Percentiles rank a stretch among this genome's conserved stretches.
phyloP scores from a whole-genome alignment of 2,888 invertebrate genomes.

The Syrphus vitripennis region DNA sequence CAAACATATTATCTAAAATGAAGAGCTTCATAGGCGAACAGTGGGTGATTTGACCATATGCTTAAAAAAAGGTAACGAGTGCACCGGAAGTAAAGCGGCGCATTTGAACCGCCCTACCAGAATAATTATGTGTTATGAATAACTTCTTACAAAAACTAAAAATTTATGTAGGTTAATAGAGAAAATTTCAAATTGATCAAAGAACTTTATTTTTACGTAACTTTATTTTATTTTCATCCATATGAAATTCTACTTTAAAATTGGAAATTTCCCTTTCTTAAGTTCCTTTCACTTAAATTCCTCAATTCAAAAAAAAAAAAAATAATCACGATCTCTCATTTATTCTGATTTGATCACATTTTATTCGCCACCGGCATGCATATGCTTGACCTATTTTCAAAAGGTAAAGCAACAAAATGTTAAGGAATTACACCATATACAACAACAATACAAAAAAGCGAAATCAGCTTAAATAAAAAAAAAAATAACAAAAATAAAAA shows the following conservation, averaged over 20 bases:
- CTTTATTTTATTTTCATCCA: background rate
- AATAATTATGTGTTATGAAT: no score
- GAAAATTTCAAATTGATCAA: background rate
- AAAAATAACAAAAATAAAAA: background rate
- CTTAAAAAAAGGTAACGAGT: no score
- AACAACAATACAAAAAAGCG: background rate
- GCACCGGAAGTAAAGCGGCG: no score
- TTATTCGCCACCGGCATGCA: slow-evolving; percentile 47
- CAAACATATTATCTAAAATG: no score
- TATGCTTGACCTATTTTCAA: slow-evolving; percentile 50
- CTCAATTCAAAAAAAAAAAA: background rate
- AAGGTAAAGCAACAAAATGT: slow-evolving; percentile 5
- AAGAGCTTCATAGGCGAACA: no score
- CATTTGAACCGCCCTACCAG: no score
- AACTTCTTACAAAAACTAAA: no score
- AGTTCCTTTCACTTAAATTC: slow-evolving; percentile 18
- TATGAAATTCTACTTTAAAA: background rate
- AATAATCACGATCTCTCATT: slow-evolving; percentile 22
- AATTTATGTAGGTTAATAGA: no score
- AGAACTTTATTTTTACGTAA: background rate
- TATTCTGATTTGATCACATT: slow-evolving; percentile 44
- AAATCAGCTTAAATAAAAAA: slow-evolving; percentile 14
- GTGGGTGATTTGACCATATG: no score
- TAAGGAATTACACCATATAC: background rate
- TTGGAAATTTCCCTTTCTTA: slow-evolving; percentile 11